Conservation (phyloP, 2,888 invertebrate species). For the Athalia circularis region DNA sequence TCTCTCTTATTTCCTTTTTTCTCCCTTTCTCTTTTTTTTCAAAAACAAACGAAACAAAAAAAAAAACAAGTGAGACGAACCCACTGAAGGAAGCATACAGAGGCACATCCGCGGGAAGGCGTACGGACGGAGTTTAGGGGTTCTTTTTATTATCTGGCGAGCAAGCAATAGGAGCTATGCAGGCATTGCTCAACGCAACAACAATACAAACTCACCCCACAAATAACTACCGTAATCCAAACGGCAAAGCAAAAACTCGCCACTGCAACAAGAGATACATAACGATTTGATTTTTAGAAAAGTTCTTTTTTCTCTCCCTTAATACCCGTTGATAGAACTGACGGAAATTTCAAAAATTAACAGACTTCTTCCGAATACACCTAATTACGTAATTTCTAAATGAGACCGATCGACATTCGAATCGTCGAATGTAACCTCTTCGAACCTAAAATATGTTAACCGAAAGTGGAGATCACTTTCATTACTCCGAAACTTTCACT, state of each 20-base stretch:
- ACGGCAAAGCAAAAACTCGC: neutral
- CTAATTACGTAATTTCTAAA: no score
- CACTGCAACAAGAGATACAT: neutral
- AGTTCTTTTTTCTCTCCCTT: no score
- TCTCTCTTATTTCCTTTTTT: conserved; percentile 28
- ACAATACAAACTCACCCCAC: conserved; percentile 53
- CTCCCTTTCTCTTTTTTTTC: neutral
- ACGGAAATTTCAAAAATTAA: no score
- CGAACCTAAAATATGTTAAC: no score
- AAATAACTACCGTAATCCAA: conserved; percentile 35
- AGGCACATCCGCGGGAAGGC: conserved; percentile 32
- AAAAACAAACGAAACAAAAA: no score
- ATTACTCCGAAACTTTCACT: conserved; percentile 24
- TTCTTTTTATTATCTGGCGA: conserved; percentile 65
- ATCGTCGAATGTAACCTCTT: no score
- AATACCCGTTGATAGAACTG: no score
- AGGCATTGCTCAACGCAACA: conserved; percentile 51
- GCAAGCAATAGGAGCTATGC: conserved; percentile 48
- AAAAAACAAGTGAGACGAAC: conserved; percentile 11
- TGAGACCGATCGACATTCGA: no score
- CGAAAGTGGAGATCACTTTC: conserved; percentile 22
- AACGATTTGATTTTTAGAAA: no score
- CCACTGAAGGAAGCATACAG: conserved; percentile 12
- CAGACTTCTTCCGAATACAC: no score
- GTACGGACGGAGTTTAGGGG: conserved; percentile 61